Evolutionary conservation across 2,888 invertebrate species (phyloP).

Genomic region (Trichacis sp.): DNA sequence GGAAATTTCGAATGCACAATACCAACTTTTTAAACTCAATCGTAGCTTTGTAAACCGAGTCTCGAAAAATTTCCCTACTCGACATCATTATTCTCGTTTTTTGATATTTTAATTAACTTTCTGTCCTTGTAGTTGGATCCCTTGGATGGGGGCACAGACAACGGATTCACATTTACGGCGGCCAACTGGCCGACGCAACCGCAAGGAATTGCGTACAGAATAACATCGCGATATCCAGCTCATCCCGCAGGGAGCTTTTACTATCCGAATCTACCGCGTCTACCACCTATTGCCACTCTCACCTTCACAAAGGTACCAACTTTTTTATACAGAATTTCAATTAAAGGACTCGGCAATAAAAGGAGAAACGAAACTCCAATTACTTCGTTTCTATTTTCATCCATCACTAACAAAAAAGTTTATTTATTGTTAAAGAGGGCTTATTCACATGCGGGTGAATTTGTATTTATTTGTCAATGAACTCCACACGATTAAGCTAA

Average conservation of each 20-base stretch:
- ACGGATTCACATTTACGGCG: constrained; percentile 96
- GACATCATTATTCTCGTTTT: constrained; percentile 24
- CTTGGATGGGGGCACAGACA: constrained; percentile 93
- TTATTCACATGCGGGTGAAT: no score
- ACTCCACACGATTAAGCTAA: no score
- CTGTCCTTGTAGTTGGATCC: constrained; percentile 80
- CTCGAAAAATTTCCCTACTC: constrained; percentile 13
- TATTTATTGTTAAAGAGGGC: no score
- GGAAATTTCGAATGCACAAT: no score
- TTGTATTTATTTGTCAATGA: no score
- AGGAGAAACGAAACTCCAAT: not conserved
- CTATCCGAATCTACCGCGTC: constrained; percentile 87
- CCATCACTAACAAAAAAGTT: no score
- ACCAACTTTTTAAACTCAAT: no score
- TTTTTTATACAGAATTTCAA: no score
- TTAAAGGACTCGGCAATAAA: not conserved
- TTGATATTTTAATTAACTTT: constrained; percentile 13
- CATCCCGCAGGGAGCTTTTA: constrained; percentile 96
- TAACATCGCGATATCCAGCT: constrained; percentile 88
- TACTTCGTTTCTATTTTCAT: no score
- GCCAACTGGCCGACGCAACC: constrained; percentile 95
- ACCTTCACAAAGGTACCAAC: constrained; percentile 86
- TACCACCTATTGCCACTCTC: constrained; percentile 91
- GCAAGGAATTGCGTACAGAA: constrained; percentile 87
- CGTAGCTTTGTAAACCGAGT: no score